Conservation (phyloP, 2,797 vertebrate species). For the Sphenodon punctatus region DNA sequence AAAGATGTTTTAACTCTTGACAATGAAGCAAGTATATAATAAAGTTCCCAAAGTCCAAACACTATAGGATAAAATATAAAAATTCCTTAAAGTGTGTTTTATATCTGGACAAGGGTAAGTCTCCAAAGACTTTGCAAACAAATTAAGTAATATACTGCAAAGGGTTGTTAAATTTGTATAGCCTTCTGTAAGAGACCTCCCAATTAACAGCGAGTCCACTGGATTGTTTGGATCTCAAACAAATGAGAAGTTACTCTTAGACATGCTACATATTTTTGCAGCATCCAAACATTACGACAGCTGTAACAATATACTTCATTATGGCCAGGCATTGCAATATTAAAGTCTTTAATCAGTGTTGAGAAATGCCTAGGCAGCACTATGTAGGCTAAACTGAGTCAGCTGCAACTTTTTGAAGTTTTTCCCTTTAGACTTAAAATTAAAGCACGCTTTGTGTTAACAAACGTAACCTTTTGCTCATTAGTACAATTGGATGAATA, state of each 20-base stretch:
- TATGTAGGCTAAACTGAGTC: slow-evolving; percentile 33
- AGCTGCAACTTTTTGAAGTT: slow-evolving; percentile 39
- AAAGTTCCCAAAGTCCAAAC: neutral
- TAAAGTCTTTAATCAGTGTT: slow-evolving; percentile 22
- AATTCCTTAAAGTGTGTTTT: slow-evolving; percentile 9
- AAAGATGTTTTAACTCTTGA: slow-evolving; percentile 13
- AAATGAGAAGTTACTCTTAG: slow-evolving; percentile 7
- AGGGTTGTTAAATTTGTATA: neutral
- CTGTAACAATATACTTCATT: neutral
- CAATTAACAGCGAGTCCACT: neutral
- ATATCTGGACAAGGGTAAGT: slow-evolving; percentile 16
- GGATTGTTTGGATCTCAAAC: slow-evolving; percentile 6
- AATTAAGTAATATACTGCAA: neutral
- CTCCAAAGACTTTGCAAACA: neutral
- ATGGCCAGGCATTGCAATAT: neutral
- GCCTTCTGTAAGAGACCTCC: neutral
- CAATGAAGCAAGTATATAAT: neutral
- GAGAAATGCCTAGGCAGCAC: slow-evolving; percentile 35
- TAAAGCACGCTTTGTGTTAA: slow-evolving; percentile 40
- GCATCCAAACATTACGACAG: neutral
- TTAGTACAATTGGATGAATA: slow-evolving; percentile 13
- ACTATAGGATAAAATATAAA: slow-evolving; percentile 15
- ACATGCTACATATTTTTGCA: neutral
- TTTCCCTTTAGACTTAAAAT: slow-evolving; percentile 46
- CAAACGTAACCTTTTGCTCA: slow-evolving; percentile 18